Conservation (phyloP, 2,797 vertebrate species). For the Cuculus canorus region DNA sequence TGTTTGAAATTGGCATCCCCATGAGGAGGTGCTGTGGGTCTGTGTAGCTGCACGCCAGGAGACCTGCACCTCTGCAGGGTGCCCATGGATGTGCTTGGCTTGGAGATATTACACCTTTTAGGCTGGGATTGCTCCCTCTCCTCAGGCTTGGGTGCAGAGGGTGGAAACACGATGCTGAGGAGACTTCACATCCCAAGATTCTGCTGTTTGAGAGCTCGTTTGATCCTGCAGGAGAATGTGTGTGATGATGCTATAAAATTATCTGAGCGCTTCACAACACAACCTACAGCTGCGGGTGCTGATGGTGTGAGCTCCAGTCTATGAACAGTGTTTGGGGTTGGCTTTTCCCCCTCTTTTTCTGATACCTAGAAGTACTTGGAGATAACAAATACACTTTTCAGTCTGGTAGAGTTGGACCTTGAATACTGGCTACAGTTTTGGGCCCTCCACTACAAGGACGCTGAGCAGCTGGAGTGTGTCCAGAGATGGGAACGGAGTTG, state of each 20-base stretch:
- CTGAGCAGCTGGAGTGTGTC: too few relatives aligned
- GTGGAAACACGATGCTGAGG: rapidly evolving
- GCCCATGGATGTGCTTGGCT: rapidly evolving
- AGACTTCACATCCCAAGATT: not conserved
- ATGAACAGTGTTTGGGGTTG: rapidly evolving
- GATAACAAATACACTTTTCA: too few relatives aligned
- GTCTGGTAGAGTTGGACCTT: too few relatives aligned
- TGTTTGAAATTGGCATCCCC: not conserved
- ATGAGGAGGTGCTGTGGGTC: not conserved
- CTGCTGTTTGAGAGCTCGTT: not conserved
- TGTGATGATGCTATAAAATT: not conserved
- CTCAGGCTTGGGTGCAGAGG: not conserved
- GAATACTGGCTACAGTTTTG: too few relatives aligned
- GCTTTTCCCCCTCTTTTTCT: too few relatives aligned
- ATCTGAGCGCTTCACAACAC: not conserved
- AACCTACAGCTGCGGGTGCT: not conserved
- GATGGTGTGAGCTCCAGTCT: not conserved
- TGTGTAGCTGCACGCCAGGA: rapidly evolving
- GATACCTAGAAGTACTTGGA: too few relatives aligned
- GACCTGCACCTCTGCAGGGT: not conserved
- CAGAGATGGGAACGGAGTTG: too few relatives aligned
- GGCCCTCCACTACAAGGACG: too few relatives aligned
- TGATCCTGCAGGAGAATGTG: not conserved
- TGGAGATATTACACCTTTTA: rapidly evolving
- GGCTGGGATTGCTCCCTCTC: not conserved